A percentile compares a stretch with the other conserved stretches of the same genome.
Evolutionary conservation across 2,888 invertebrate genomes (phyloP).

Genomic region (Ectobius pallidus): DNA sequence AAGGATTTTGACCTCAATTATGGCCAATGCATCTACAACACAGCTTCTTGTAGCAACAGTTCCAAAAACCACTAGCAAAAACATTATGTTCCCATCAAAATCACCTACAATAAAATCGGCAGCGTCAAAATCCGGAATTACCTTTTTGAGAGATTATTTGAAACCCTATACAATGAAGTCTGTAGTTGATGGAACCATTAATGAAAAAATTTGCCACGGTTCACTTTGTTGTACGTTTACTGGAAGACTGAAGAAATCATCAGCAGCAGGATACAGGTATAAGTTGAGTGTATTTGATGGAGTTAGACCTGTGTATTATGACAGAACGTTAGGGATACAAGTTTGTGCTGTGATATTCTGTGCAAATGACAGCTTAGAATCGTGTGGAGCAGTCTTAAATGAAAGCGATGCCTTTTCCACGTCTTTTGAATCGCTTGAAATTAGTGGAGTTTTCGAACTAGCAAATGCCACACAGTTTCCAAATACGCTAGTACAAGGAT

Average conservation of each 20-base stretch:
- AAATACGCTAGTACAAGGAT: not conserved
- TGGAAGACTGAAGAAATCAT: not conserved
- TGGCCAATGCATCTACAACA: constrained; percentile 50
- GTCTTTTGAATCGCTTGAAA: not conserved
- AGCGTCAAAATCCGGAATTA: too few species aligned
- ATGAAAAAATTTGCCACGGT: too few species aligned
- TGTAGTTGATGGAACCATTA: too few species aligned
- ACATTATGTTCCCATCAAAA: too few species aligned
- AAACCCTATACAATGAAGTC: not conserved
- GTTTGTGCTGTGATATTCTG: not conserved
- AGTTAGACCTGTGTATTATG: not conserved
- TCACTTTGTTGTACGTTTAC: too few species aligned
- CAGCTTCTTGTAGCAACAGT: constrained; percentile 8
- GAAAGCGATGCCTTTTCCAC: not conserved
- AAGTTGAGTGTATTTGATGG: constrained; percentile 1
- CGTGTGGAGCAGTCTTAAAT: not conserved
- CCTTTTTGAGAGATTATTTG: not conserved
- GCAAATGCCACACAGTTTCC: not conserved
- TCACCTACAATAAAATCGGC: too few species aligned
- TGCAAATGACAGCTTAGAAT: not conserved
- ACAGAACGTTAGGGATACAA: not conserved
- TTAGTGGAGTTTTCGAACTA: not conserved
- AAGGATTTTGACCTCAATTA: constrained; percentile 56
- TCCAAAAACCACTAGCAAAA: too few species aligned
- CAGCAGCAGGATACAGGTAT: not conserved